Percentiles rank a stretch among this genome's conserved stretches.
These are phyloP conservation scores for Polylopha cassiicola DNA, from an alignment of 2,888 invertebrate genomes.

Conservation along the genomic window DNA sequence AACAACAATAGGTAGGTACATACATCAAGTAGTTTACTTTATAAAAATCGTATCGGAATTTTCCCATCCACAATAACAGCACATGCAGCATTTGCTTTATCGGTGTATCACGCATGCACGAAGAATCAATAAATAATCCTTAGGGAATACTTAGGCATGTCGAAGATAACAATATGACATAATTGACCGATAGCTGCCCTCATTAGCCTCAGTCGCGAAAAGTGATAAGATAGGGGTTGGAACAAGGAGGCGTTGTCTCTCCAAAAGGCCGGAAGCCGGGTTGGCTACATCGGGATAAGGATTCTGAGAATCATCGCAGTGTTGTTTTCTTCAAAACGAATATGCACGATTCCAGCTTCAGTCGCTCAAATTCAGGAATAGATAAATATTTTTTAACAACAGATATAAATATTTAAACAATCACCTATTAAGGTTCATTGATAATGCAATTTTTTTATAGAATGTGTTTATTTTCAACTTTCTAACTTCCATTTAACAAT, in stretches of 20 bases:
- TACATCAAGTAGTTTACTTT: no score
- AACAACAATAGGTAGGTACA: no score
- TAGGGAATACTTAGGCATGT: conserved; percentile 38
- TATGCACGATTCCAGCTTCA: conserved; percentile 1
- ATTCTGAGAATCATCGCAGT: conserved; percentile 30
- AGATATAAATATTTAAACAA: no score
- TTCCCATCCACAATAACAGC: no score
- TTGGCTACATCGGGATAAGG: conserved; percentile 37
- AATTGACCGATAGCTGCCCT: conserved; percentile 56
- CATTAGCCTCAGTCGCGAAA: conserved; percentile 66
- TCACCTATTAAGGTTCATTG: not conserved
- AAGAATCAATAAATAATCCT: conserved; percentile 39
- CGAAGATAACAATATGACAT: conserved; percentile 47
- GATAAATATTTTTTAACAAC: no score
- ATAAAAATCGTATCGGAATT: no score
- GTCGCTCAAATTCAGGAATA: no score
- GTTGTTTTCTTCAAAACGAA: conserved; percentile 12
- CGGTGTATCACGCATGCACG: no score
- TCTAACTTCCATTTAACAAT: not conserved
- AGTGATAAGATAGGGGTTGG: conserved; percentile 66
- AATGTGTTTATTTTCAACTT: conserved; percentile 6
- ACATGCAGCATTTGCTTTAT: conserved; percentile 9
- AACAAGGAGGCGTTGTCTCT: conserved; percentile 64
- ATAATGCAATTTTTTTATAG: not conserved
- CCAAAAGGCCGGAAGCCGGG: conserved; percentile 39